Evolutionary conservation across 2,888 invertebrate genomes (phyloP).

Genomic region (Gortyna flavago): DNA sequence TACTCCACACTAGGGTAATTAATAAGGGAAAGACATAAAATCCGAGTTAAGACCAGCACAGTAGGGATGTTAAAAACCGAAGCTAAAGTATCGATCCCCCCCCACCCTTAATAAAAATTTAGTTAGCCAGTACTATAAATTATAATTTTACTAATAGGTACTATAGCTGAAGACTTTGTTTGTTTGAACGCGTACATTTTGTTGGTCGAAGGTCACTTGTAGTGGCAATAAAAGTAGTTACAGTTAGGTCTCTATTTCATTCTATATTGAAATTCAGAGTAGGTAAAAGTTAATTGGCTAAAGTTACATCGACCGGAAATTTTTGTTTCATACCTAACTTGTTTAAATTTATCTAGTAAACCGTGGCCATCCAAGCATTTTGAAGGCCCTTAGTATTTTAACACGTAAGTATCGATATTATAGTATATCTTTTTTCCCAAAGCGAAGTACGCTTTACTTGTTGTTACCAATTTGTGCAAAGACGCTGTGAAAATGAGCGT

Average conservation of each 20-base stretch:
- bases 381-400: not conserved
- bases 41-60: constrained; percentile 16
- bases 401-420: not conserved
- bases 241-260: not conserved
- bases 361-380: not conserved
- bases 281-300: not conserved
- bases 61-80: constrained; percentile 10
- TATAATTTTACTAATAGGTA: no score
- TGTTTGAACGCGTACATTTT: no score
- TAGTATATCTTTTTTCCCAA: no score
- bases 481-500: not conserved
- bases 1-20: constrained; percentile 24
- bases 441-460: not conserved
- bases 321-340: not conserved
- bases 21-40: constrained; percentile 47
- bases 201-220: not conserved
- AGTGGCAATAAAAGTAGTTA: not conserved
- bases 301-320: not conserved
- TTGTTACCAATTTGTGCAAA: not conserved
- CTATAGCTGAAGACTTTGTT: no score
- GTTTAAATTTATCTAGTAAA: not conserved
- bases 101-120: not conserved
- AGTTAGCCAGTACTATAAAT: not conserved
- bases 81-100: constrained; percentile 24
- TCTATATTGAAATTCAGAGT: not conserved